phyloP scores from a whole-genome alignment of 2,113 vertebrate genomes.

The Porphyrio hochstetteri region DNA sequence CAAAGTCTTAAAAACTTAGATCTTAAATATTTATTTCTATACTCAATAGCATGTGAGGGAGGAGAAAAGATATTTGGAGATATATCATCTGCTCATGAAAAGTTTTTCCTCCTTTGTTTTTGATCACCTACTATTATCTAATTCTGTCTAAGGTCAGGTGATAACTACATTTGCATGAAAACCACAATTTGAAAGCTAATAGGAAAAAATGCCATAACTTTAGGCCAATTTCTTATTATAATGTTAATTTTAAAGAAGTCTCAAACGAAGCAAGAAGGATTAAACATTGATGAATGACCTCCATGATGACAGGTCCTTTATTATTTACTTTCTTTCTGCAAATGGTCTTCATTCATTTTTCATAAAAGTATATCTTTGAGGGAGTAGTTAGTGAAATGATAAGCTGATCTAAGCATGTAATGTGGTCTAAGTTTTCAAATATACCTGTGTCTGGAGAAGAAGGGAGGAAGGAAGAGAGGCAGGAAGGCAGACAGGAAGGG shows the following conservation, averaged over 20 bases:
- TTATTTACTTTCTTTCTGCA: not conserved
- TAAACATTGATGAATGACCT: not conserved
- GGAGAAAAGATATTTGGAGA: not conserved
- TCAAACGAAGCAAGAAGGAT: not conserved
- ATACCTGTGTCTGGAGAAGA: not conserved
- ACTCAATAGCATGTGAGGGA: not conserved
- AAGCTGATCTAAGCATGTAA: not conserved
- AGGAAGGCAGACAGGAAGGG: not conserved
- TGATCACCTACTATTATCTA: not conserved
- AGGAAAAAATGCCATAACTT: not conserved
- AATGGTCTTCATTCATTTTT: not conserved
- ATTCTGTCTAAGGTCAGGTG: not conserved
- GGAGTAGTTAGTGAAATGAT: not conserved
- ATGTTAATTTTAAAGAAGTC: not conserved
- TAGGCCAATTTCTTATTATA: not conserved
- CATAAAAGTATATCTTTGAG: not conserved
- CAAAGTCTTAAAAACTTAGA: not conserved
- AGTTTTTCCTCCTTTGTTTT: not conserved
- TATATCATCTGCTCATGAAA: not conserved
- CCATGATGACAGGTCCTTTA: not conserved
- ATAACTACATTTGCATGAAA: not conserved
- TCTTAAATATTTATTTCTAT: not conserved
- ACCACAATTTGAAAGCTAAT: not conserved
- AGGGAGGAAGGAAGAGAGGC: not conserved
- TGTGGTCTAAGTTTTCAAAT: not conserved